Conservation (phyloP, 2,113 vertebrate species). For the Pituophis catenifer region DNA sequence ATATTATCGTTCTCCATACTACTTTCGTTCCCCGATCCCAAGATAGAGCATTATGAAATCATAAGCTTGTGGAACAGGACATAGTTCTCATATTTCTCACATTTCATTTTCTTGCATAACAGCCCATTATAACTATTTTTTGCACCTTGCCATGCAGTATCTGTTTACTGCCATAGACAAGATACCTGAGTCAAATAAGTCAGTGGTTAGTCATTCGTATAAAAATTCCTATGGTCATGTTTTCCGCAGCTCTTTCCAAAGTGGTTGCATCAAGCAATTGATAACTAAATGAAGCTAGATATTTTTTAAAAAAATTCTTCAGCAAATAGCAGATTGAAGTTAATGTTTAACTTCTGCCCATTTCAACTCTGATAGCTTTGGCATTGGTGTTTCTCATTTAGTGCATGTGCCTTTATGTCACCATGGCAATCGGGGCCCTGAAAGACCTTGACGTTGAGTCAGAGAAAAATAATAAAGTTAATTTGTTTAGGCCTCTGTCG, state of each 20-base stretch:
- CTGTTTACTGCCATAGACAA: conserved; percentile 7
- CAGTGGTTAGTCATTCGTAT: not conserved
- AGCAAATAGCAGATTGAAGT: conserved; percentile 59
- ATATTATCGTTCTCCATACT: not conserved
- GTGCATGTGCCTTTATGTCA: conserved; percentile 59
- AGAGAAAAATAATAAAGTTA: conserved; percentile 35
- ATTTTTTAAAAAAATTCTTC: conserved; percentile 6
- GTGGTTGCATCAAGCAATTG: not conserved
- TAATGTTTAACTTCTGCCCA: conserved; percentile 71
- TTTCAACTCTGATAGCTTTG: conserved; percentile 60
- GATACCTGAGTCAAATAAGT: not conserved
- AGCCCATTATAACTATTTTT: conserved; percentile 7
- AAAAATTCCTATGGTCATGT: conserved; percentile 22
- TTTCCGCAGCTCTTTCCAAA: conserved; percentile 37
- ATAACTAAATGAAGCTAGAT: conserved; percentile 42
- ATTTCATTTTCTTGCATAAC: not conserved
- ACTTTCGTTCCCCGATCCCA: not conserved
- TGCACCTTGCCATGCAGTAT: not conserved
- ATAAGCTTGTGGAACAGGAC: not conserved
- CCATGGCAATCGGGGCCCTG: conserved; percentile 59
- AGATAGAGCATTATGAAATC: not conserved
- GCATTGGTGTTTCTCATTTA: conserved; percentile 70
- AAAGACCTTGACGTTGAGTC: conserved; percentile 67
- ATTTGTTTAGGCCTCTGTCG: conserved; percentile 60
- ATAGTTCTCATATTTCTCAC: conserved; percentile 3